Evolutionary conservation across 2,797 vertebrate genomes (phyloP).

Genomic region (Argyrosomus regius): DNA sequence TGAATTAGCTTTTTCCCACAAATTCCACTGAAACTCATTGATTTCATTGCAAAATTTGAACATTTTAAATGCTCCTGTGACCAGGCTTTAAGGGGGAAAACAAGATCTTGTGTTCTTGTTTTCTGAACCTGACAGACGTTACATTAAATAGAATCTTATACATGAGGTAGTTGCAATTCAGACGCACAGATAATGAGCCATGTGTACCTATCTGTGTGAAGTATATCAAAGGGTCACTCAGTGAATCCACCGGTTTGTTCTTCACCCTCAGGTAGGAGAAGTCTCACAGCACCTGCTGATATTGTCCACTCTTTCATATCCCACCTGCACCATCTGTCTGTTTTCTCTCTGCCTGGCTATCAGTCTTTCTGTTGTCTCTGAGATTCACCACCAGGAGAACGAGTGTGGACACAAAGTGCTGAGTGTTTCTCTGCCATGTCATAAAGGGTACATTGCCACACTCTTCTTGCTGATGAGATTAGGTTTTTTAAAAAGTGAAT

Average conservation of each 20-base stretch:
- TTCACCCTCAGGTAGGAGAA: constrained; percentile 16
- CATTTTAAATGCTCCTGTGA: neutral
- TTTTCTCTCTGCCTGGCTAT: constrained; percentile 7
- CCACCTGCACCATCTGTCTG: constrained; percentile 29
- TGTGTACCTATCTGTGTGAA: neutral
- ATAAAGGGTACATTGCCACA: constrained; percentile 21
- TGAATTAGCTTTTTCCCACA: neutral
- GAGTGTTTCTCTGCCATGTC: constrained; percentile 51
- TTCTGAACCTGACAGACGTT: neutral
- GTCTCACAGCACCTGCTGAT: constrained; percentile 12
- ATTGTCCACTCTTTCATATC: constrained; percentile 34
- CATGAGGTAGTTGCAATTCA: neutral
- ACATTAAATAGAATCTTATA: neutral
- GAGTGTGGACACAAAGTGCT: constrained; percentile 28
- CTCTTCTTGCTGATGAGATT: constrained; percentile 33
- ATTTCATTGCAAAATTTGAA: neutral
- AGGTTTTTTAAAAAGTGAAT: constrained; percentile 31
- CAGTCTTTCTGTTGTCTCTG: constrained; percentile 14
- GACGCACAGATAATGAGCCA: neutral
- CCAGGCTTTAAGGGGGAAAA: neutral
- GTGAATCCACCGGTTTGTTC: constrained; percentile 13
- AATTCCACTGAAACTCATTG: neutral
- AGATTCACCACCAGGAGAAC: constrained; percentile 33
- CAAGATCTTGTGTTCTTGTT: neutral
- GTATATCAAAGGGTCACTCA: neutral